Evolutionary conservation across 2,888 invertebrate genomes (phyloP), one percentile per base, ranked within the genome.

Genomic region (Chrysomela aeneicollis): DNA sequence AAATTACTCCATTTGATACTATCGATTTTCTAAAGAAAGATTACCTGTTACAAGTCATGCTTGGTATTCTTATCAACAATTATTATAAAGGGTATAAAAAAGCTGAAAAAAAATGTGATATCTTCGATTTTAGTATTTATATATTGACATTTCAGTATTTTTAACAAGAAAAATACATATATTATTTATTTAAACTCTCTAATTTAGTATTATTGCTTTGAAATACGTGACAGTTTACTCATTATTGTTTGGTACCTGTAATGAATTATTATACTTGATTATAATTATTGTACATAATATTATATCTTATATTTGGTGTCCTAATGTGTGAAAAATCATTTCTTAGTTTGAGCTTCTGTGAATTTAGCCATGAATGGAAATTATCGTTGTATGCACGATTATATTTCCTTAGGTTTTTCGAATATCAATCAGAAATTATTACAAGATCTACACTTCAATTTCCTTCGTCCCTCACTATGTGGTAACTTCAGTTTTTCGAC

Each of bases 221-320:
- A 35, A 6, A 35, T 12, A 35, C 12, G 8, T 35, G 35, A 35
- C 35, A 12, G 9, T 35, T 35, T 10, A 35, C 12, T 42, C 4
- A 15, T 42, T n/a, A n/a, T n/a, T 42, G 4, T 42, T 15, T 42
- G 42, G 42, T 42, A 42, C 42, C 42, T 42, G 42, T 42, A 3
- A 42, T 42, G n/a, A 42, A 42, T 42, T 15, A 42, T 42, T 12
- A 35, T 10, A 35, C 2, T 12, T 10, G 3, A 2, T 10, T n/a
- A 42, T 42, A 42, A n/a, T 42, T 42, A 42, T 42, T 42, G 42
- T 42, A 42, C 42, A 42, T 15, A 47, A 47, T 47, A 49, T 21
- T 49, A 49, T 5, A 21, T 49, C 5, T 22, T 15, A 10, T 10
- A 2, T 49, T 49, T 49, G 12, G 17, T 18, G 42, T 21, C 49